Conservation (phyloP, 1,140 invertebrate genomes). For the Pseudomyrmex gracilis region DNA sequence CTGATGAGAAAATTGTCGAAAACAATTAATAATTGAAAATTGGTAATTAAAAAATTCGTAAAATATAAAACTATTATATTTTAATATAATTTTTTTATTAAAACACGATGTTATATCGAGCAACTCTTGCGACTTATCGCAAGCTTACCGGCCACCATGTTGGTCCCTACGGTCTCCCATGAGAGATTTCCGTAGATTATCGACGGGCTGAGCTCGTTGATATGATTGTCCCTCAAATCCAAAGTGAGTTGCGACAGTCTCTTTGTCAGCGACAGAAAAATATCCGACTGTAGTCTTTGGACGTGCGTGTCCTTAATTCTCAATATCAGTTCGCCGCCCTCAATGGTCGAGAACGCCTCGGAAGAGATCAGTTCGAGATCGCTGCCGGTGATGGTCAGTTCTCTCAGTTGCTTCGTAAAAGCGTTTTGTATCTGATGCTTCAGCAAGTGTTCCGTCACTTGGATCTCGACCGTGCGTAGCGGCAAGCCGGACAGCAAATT, state of each 20-base stretch:
- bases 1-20: conserved; percentile 84
- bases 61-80: background rate
- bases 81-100: conserved; percentile 8
- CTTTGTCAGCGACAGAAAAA: conserved; percentile 91
- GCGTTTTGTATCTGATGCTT: conserved; percentile 90
- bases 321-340: conserved; percentile 90
- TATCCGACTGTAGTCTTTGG: conserved; percentile 90
- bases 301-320: conserved; percentile 91
- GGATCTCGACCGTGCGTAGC: conserved; percentile 89
- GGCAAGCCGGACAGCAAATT: conserved; percentile 86
- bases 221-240: conserved; percentile 93
- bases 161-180: conserved; percentile 94
- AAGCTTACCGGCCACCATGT: conserved; percentile 90
- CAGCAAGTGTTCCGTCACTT: conserved; percentile 90
- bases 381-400: conserved; percentile 92
- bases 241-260: conserved; percentile 91
- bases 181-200: conserved; percentile 94
- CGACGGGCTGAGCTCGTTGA: conserved; percentile 91
- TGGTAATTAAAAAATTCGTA: background rate
- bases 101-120: background rate
- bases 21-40: background rate
- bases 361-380: conserved; percentile 89
- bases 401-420: conserved; percentile 91
- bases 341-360: conserved; percentile 89
- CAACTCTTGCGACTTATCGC: background rate